These are phyloP conservation scores for Lindbergichthys nudifrons DNA, from an alignment of 2,797 vertebrate species.

Conservation along the genomic window DNA sequence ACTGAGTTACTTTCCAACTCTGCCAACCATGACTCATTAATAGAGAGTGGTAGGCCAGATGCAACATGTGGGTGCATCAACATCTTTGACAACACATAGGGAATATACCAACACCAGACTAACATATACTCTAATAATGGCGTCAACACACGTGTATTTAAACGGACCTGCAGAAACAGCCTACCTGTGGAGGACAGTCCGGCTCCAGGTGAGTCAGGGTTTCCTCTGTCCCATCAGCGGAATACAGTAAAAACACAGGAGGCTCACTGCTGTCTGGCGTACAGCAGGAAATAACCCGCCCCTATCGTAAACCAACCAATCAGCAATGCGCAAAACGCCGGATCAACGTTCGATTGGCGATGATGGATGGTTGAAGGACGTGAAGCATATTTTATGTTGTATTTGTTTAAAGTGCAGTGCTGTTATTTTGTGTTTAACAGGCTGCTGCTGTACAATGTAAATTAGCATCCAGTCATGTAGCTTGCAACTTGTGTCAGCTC, in stretches of 20 bases:
- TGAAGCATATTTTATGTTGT: background rate
- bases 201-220: conserved; percentile 41
- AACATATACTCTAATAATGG: background rate
- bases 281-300: conserved; percentile 50
- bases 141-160: background rate
- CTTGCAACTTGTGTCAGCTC: background rate
- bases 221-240: conserved; percentile 63
- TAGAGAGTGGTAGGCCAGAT: background rate
- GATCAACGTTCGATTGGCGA: conserved; percentile 69
- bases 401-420: background rate
- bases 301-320: conserved; percentile 75
- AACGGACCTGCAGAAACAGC: background rate
- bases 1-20: too few species aligned
- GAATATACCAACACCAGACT: background rate
- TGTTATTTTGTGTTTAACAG: background rate
- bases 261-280: conserved; percentile 53
- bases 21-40: background rate
- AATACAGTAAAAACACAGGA: conserved; percentile 37
- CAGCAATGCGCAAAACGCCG: conserved; percentile 65
- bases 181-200: conserved; percentile 64
- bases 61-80: background rate
- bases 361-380: conserved; percentile 1
- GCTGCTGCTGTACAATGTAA: background rate
- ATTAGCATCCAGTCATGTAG: rapidly evolving
- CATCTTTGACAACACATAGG: background rate